Evolutionary conservation across 2,113 vertebrate species (phyloP), one percentile per base, ranked within the genome.

Genomic region (Colossoma macropomum): DNA sequence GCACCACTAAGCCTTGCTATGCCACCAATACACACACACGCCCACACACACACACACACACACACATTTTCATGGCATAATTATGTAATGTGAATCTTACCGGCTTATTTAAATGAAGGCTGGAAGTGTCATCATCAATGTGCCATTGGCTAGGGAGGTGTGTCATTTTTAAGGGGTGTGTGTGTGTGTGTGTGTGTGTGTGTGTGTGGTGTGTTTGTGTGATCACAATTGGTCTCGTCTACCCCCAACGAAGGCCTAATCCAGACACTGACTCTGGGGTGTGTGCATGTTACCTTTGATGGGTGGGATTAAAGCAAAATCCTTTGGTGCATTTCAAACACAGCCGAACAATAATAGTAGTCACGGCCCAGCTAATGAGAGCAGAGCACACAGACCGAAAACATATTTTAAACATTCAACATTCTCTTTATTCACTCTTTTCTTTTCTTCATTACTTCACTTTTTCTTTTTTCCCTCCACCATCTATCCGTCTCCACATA

Each of bases 261-360:
- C 77, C 91, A 92, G 70, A 81, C 88, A 87, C 74, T 17, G 75
- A 83, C 52, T 72, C 38, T 71, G 77, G 32, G 59, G 38, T 76
- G 77, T 86, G 73, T 76, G 65, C 82, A 50, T 66, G 60, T 62
- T 94, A 96, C 93, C 94, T 96, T 96, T 96, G 96, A 96, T 95
- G 94, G 93, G 92, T 87, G 81, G 95, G 96, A 97, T 97, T 97
- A 97, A 94, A 95, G 93, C 91, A 95, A 96, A 96, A 95, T 95
- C 93, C 95, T 96, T 96, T 95, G 95, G 95, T 95, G 95, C 88
- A 96, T 95, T 96, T 96, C 96, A 96, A 96, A 96, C 93, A 89
- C 92, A 85, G 85, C 89, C 89, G 91, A 93, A 97, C 96, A 97
- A 96, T 96, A 94, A 95, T 95, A 93, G 94, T 92, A 95, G 94